Evolutionary conservation across 2,888 invertebrate species (phyloP).

Genomic region (Ethmia dodecea): DNA sequence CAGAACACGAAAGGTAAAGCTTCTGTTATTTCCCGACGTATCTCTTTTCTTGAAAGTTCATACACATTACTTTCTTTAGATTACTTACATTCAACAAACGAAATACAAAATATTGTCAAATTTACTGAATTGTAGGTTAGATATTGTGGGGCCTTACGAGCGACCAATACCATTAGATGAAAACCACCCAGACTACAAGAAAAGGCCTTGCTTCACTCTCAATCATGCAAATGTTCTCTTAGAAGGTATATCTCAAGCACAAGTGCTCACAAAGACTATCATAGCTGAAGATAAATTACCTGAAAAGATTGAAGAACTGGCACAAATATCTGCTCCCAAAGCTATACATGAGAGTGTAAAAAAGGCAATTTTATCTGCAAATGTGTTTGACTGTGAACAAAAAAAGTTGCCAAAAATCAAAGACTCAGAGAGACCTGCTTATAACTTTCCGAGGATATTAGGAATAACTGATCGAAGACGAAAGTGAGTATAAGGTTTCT

Average conservation of each 20-base stretch:
- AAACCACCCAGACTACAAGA: constrained; percentile 82
- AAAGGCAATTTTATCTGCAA: constrained; percentile 79
- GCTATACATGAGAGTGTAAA: constrained; percentile 78
- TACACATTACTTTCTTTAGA: too few relatives aligned
- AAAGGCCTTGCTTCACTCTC: constrained; percentile 77
- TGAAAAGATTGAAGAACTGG: constrained; percentile 71
- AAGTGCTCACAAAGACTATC: constrained; percentile 88
- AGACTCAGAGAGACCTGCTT: constrained; percentile 83
- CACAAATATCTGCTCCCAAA: constrained; percentile 66
- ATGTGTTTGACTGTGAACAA: constrained; percentile 88
- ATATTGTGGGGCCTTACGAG: constrained; percentile 64
- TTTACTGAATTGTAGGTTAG: constrained; percentile 31
- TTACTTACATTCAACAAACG: too few relatives aligned
- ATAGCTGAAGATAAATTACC: constrained; percentile 80
- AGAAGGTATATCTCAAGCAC: constrained; percentile 87
- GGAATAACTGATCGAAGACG: constrained; percentile 85
- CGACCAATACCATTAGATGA: constrained; percentile 60
- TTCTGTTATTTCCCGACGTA: neutral
- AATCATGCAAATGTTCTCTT: constrained; percentile 80
- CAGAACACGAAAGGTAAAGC: constrained; percentile 40
- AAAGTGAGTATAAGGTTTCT: too few relatives aligned
- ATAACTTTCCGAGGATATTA: constrained; percentile 82
- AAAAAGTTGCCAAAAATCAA: constrained; percentile 85
- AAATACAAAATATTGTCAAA: neutral
- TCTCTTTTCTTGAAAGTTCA: too few relatives aligned